Evolutionary conservation across 2,888 invertebrate species (phyloP), one percentile per base, ranked within the genome.

Genomic region (Patella ulyssiponensis): DNA sequence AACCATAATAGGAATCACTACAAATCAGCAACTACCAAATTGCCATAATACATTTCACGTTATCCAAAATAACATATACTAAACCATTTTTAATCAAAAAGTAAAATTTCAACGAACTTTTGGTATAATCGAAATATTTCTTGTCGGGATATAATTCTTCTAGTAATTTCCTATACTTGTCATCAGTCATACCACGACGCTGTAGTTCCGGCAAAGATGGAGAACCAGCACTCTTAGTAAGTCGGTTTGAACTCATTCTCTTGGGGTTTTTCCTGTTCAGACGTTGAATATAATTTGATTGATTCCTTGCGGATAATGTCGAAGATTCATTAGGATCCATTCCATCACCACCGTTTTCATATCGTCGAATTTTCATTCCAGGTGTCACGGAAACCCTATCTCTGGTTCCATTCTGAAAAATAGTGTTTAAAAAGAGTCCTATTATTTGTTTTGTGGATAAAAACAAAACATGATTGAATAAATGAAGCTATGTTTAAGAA

Each of bases 91-190:
- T 73, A 17, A 23, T 73, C 9, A 51, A 17, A 73, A 23, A 1
- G 17, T 51, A 52, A 52, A 23, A 52, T 33, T 52, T 51, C 7
- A n/a, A 81, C 83, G 75, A 79, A 86, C 87, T 76, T 81, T 84
- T 84, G 9, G 84, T 84, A 78, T 87, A 86, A 77, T 87, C 87
- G 58, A 87, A 84, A 77, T 86, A 87, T 71, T 85, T 84, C 78
- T 87, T 86, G 74, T 87, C 86, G 11, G 81, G 81, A 75, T 87
- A 87, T 3, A 87, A 78, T 75, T 87, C 87, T 76, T 86, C 86
- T 20, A 86, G 77, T 14, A 85, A 79, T 69, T 81, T 82, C 51
- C 78, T 82, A 83, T 85, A 86, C 75, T 80, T 80, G 77, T 79
- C 83, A 58, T 84, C 85, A n/a, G 84, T 79, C 64, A 82, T 74